Percentiles rank a stretch among this genome's conserved stretches.
These are phyloP conservation scores for Falco rusticolus DNA, from an alignment of 2,797 vertebrate species.

Conservation along the genomic window DNA sequence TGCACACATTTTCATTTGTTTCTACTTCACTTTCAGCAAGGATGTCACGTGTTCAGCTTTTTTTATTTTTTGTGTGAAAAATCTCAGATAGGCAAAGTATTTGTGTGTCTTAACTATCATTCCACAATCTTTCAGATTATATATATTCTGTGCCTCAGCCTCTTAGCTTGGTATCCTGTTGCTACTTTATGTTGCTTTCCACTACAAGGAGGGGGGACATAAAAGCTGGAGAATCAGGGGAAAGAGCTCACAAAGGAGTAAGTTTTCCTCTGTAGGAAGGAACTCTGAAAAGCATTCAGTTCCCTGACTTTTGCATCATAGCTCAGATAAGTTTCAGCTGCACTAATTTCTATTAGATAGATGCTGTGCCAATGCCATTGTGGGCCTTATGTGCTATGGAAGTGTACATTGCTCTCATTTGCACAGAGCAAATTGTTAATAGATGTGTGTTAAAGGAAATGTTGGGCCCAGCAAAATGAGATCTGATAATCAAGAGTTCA, in stretches of 20 bases:
- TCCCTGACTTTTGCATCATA: background rate
- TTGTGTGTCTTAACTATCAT: background rate
- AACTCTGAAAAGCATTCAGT: background rate
- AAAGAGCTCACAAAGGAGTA: background rate
- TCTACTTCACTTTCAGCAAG: background rate
- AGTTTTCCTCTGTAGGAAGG: background rate
- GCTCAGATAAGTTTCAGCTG: background rate
- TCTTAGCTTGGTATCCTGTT: background rate
- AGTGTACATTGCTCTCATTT: rapidly evolving
- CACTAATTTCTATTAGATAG: background rate
- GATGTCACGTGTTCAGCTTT: background rate
- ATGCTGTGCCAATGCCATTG: background rate
- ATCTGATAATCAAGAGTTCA: background rate
- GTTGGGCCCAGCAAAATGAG: background rate
- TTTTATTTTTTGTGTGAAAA: background rate
- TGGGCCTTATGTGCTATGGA: background rate
- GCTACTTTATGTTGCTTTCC: background rate
- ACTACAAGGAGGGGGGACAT: rapidly evolving
- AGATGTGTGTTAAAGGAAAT: background rate
- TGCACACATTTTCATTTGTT: background rate
- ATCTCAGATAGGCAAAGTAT: background rate
- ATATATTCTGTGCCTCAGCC: background rate
- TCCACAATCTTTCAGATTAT: background rate
- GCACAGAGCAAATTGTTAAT: background rate
- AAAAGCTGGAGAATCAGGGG: background rate